phyloP scores from a whole-genome alignment of 1,140 invertebrate species.

The Meloidogyne chitwoodi region DNA sequence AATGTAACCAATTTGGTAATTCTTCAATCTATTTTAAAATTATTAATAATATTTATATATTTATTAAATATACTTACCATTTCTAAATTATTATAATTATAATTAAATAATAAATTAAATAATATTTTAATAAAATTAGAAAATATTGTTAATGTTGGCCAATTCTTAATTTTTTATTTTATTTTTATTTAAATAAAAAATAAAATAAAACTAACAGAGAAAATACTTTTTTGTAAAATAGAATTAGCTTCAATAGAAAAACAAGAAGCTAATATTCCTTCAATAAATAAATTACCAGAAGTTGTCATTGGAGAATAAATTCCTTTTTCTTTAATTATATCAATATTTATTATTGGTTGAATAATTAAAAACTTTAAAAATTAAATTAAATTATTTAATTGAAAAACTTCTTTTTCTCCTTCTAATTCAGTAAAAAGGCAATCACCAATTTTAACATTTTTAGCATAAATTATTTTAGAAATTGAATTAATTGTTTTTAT shows the following conservation, averaged over 20 bases:
- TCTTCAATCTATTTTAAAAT: background rate
- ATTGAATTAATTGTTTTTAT: constrained; percentile 1
- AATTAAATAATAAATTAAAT: background rate
- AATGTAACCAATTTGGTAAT: background rate
- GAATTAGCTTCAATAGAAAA: constrained; percentile 29
- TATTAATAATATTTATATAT: background rate
- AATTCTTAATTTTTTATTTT: background rate
- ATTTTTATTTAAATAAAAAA: background rate
- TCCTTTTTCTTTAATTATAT: constrained; percentile 25
- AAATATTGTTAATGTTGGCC: background rate
- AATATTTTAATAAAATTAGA: background rate
- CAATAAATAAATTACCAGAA: constrained; percentile 35
- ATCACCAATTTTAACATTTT: constrained; percentile 35
- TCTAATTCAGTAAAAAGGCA: constrained; percentile 36
- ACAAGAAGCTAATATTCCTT: constrained; percentile 39
- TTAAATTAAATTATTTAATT: constrained; percentile 16
- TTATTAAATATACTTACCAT: background rate
- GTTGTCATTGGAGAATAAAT: constrained; percentile 45
- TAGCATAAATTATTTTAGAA: constrained; percentile 34
- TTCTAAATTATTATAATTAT: background rate
- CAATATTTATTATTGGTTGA: background rate
- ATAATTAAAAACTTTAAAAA: constrained; percentile 10
- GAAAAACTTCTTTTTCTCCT: constrained; percentile 2
- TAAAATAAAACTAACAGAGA: constrained; percentile 2
- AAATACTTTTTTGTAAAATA: constrained; percentile 33